Conservation (phyloP, 2,888 invertebrate genomes). For the Strigamia transsilvanica region DNA sequence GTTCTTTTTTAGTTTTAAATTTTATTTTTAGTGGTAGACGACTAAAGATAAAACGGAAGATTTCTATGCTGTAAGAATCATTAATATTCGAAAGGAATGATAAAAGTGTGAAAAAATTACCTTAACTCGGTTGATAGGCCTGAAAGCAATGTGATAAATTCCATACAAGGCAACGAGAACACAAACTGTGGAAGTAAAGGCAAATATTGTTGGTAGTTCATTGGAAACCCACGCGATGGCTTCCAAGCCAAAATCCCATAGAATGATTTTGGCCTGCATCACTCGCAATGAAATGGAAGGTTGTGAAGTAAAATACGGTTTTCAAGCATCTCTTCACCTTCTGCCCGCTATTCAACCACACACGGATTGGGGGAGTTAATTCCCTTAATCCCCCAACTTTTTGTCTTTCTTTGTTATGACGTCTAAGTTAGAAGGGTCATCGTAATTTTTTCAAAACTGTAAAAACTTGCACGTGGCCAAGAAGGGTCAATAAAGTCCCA, state of each 20-base stretch:
- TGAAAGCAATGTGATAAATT: not conserved
- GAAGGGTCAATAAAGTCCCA: too few species aligned
- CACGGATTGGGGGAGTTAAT: not conserved
- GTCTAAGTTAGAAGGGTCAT: too few species aligned
- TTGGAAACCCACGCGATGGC: not conserved
- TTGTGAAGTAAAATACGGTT: not conserved
- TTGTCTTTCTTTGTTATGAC: constrained; percentile 1
- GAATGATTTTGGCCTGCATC: not conserved
- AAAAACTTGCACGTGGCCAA: too few species aligned
- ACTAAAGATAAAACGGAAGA: too few species aligned
- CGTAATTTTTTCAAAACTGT: too few species aligned
- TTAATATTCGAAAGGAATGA: too few species aligned
- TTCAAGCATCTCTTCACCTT: not conserved
- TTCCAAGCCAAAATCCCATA: not conserved
- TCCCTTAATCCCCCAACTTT: not conserved
- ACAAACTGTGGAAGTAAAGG: not conserved
- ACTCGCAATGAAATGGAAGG: not conserved
- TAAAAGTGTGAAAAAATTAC: not conserved
- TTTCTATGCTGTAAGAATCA: too few species aligned
- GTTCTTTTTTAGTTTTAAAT: too few species aligned
- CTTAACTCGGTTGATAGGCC: not conserved
- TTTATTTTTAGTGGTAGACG: too few species aligned
- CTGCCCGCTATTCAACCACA: not conserved
- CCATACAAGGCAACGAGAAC: not conserved
- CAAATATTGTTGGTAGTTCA: not conserved